Evolutionary conservation across 2,888 invertebrate species (phyloP), one percentile per base, ranked within the genome.

Genomic region (Drosophila flavopinicola): DNA sequence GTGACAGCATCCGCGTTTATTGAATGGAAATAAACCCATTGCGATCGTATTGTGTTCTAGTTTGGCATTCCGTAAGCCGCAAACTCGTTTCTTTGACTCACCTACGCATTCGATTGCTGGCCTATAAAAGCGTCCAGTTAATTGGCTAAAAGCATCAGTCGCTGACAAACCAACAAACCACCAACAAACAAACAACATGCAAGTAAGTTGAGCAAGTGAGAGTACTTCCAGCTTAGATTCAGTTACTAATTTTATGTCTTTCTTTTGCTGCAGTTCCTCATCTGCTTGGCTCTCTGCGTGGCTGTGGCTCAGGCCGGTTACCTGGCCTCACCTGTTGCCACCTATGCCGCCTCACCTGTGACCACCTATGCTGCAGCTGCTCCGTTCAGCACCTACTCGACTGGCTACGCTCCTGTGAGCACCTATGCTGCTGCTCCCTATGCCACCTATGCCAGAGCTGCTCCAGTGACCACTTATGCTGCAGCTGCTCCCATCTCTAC

Each of bases 251-350:
- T 17, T 13, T 11, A 27, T 7, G 7, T 7, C 13, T 11, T 56
- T 10, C 6, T 5, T 11, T 17, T 30, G 11, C 1, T n/a, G 1
- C 38, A 71, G 71, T 70, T 65, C 58, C 58, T 71, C 32, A 75
- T 73, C 33, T 77, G 61, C 57, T 73, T 73, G 41, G 49, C 77
- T 66, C 73, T 73, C 53, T 73, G 56, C 29, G 60, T 73, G 41
- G 73, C 73, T 54, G 61, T 61, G 33, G 72, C 77, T 25, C 72
- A 73, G 56, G 72, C 77, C 25, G 72, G 77, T 1, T 76, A 49
- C 60, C 45, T 72, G 37, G 67, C 77, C 1, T 29, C 75, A n/a
- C 71, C 71, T 13, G 45, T 75, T 6, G 41, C 71, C 57, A 71
- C 70, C 35, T 71, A 71, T 30, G 64, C 47, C 1, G 60, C 27